These are phyloP conservation scores for Tanytarsus gracilentus DNA, from an alignment of 2,888 invertebrate species.

Conservation along the genomic window DNA sequence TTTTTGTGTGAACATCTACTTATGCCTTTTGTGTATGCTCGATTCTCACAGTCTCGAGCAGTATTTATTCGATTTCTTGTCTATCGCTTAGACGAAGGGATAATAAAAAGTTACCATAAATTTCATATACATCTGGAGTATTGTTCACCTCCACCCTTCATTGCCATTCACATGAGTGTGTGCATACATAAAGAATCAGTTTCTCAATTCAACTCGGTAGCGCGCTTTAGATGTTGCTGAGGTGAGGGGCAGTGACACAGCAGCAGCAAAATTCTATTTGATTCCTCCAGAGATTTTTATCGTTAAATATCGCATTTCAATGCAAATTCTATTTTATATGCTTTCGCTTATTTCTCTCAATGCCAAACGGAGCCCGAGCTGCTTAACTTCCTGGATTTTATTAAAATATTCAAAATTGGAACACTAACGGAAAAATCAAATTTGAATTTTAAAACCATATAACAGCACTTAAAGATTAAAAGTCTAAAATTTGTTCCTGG, in stretches of 20 bases:
- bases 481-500: no score
- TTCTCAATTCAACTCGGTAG: conserved; percentile 10
- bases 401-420: no score
- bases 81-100: conserved; percentile 22
- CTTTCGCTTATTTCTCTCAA: conserved; percentile 1
- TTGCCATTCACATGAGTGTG: neutral
- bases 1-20: neutral
- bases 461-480: no score
- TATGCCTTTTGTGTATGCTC: neutral
- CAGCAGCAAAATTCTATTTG: conserved; percentile 23
- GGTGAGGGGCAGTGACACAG: neutral
- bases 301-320: conserved; percentile 26
- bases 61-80: conserved; percentile 27
- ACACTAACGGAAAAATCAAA: no score
- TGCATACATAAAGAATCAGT: conserved; percentile 27
- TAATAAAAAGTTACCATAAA: conserved; percentile 27
- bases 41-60: conserved; percentile 17
- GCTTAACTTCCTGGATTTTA: no score
- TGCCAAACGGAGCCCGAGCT: no score
- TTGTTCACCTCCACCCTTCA: neutral
- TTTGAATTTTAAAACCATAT: no score
- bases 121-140: conserved; percentile 27
- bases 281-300: conserved; percentile 24
- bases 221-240: neutral
- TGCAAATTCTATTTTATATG: conserved; percentile 15